Base-by-base conservation (phyloP, 2,797 vertebrate species). In the Microchirus variegatus region DNA sequence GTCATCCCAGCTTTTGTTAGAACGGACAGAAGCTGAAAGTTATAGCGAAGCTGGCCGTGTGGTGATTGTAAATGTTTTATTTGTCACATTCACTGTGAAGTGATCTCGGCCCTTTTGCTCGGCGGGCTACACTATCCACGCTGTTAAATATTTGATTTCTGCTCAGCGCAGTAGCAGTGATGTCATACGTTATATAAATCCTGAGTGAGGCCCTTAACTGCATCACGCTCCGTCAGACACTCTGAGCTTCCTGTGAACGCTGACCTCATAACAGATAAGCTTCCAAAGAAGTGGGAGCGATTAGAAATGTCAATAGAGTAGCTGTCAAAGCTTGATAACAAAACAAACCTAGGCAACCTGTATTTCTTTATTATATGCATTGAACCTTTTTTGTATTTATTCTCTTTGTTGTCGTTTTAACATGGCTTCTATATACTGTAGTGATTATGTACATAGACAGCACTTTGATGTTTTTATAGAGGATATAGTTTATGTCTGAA, bases 131-230 rank as follows among this genome's bases (percentile, higher is more conserved):
- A 63, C 78, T 80, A 81, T 73, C 66, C 10, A 31, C 0, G 3
- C 3, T 56, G 70, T 67, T 90, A 73, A 88, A 88, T 90, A 84
- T 87, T 90, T 87, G 73, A 88, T 84, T 79, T 69, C 54, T 47
- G 48, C 48, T 52, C 36, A 3, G 15, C 3, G 47, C 37, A 1
- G 47, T n/a, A 26, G 2, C 3, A 31, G 10, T 86, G 85, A 86
- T 76, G 77, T 87, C 85, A 83, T 40, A 12, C n/a, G 70, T 87
- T 89, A 86, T 9, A 67, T 82, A 87, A 86, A 57, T 17, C 83
- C 53, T 47, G 0, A 9, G 57, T 48, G 76, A 62, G 58, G 37
- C 51, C 41, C 5, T 47, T 53, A 59, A 35, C 59, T 65, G 70
- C 35, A 57, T 45, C 58, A 1, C 1, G n/a, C 43, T 38, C 3